Base-by-base conservation (phyloP, 2,888 invertebrate genomes). In the Paralinhomoeus sp. region DNA sequence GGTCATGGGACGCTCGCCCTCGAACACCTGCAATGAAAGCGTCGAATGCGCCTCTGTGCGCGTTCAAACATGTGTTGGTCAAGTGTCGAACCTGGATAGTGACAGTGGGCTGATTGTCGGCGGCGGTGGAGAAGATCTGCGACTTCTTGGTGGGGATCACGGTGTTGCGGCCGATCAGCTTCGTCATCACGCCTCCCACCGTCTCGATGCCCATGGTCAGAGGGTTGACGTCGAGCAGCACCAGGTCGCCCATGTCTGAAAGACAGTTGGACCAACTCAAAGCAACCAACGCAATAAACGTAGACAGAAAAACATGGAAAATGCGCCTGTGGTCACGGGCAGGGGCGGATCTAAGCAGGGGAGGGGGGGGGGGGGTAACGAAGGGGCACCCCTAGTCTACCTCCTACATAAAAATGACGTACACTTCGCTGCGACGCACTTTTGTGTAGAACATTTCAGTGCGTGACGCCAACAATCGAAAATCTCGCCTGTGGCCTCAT, bases 121-220 rank as follows among this genome's bases (percentile, higher is more conserved):
- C 82, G 45, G 93, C 91, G 1, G 97, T 97, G 0, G 91, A 89
- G 76, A 97, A 99, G 63, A 93, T 87, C 68, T 97, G 93, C 0
- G 85, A 84, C 66, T 97, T 93, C 72, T 93, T 93, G 43, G 93
- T 93, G 27, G 97, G 97, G 60, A 99, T 93, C 50, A 91, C 89
- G 24, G 93, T 93, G 73, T 97, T 97, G 57, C 93, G 67, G 44
- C 84, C 80, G 63, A 97, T 97, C 44, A 97, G 73, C 64, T 91
- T 93, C 54, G 93, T 93, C 93, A 99, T 97, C 27, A 97, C 93
- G 53, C 97, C 97, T 50, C 97, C 93, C 41, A 93, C 91, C 37
- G 97, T 99, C 69, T 99, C 97, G 62, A 99, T 97, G 68, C 97
- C 97, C 77, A 97, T 76, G 51, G 97, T 93, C 51, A 99, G 73